Conservation (phyloP, 2,113 vertebrate species). For the Indicator maculatus region DNA sequence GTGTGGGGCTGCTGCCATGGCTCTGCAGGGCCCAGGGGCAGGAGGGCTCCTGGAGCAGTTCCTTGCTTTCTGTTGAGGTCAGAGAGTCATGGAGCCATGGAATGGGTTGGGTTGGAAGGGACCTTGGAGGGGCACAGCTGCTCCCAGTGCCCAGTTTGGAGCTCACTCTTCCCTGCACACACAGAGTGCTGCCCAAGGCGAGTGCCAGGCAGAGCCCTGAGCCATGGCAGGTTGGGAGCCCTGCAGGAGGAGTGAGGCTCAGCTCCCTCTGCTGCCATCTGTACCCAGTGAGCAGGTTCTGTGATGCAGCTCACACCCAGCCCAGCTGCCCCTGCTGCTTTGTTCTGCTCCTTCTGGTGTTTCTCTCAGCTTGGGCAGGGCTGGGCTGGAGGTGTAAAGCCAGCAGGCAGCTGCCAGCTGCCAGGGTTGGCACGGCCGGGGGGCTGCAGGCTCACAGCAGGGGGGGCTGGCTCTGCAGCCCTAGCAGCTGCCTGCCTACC, state of each 20-base stretch:
- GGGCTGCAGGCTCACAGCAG: neutral
- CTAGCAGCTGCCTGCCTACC: no score
- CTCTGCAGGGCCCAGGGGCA: neutral
- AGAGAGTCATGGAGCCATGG: neutral
- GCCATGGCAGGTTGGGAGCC: neutral
- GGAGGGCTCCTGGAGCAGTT: neutral
- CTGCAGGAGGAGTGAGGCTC: neutral
- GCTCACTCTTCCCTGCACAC: fast-evolving
- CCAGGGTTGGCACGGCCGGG: no score
- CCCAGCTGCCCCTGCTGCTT: slow-evolving; percentile 49
- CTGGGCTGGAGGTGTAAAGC: neutral
- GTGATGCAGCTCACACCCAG: neutral
- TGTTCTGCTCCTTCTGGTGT: slow-evolving; percentile 39
- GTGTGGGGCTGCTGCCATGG: neutral
- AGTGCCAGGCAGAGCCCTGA: neutral
- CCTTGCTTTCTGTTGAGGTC: neutral
- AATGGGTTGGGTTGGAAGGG: no score
- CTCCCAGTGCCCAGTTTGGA: neutral
- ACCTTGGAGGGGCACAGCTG: neutral
- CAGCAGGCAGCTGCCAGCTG: neutral
- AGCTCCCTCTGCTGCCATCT: neutral
- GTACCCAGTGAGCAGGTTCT: neutral
- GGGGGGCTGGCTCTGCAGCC: no score
- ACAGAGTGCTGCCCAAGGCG: neutral
- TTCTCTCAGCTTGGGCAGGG: slow-evolving; percentile 15